Base-by-base conservation (phyloP, 2,888 invertebrate genomes). In the Agapostemon virescens region DNA sequence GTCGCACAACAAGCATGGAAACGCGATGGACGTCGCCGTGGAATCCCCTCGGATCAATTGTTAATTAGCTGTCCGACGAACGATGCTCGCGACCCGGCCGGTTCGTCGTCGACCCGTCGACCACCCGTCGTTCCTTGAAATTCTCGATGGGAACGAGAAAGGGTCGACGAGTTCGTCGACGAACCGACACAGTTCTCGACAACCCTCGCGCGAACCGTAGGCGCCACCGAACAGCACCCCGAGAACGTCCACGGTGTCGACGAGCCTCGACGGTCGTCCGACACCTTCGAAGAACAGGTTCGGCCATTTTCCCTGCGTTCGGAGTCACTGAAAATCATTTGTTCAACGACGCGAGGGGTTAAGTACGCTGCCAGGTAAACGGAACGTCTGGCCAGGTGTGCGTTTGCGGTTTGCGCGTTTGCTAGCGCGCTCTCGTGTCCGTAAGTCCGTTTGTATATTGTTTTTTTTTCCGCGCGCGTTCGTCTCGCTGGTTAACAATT, bases 1-100 rank as follows among this genome's bases (percentile, higher is more conserved):
- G 88, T 90, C 88, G 88, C 88, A 87, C 88, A 82, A 77, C 80
- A 90, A 89, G 88, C 88, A 86, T 87, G 85, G 84, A 86, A 88
- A 87, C 86, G 82, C 85, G 84, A 85, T 85, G 83, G 88, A 85
- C 83, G 84, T 86, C 79, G 81, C 70, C 79, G 71, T 49, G 72
- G 64, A 61, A 52, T 49, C 67, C 23, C 36, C 26, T 67, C 67
- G 67, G 26, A 45, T 67, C 26, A 30, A 67, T 67, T 30, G 67
- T 67, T 40, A 66, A 66, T 26, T 67, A 20, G 42, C 40, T 66
- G 9, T 66, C 23, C 30, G 58, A 7, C 30, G 17, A 40, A 40
- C 30, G 42, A 30, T 26, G 55, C 55, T 55, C 26, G 55, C 55
- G 55, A 55, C n/a, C 26, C 15, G 26, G 55, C 6, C 55, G 6